A percentile compares a stretch with the other conserved stretches of the same genome.
Evolutionary conservation across 2,113 vertebrate species (phyloP).

Genomic region (Neolamprologus devosi): DNA sequence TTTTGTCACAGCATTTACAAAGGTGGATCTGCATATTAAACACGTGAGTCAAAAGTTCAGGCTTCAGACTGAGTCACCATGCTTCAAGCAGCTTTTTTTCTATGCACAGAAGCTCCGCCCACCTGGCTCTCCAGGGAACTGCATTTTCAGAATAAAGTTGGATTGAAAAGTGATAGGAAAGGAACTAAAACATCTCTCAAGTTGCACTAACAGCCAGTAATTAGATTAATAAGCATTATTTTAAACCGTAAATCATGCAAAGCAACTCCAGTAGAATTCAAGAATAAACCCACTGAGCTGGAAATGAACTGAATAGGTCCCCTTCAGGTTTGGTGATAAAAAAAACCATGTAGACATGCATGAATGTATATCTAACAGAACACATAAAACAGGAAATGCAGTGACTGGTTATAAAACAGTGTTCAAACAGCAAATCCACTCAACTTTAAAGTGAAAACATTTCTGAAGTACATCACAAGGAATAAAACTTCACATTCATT

Average conservation of each 20-base stretch:
- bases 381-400: not conserved
- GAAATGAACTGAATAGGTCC: not conserved
- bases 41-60: not conserved
- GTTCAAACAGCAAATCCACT: not conserved
- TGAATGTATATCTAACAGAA: not conserved
- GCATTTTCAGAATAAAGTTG: not conserved
- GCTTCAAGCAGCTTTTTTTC: not conserved
- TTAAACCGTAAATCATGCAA: not conserved
- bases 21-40: not conserved
- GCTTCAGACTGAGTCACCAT: not conserved
- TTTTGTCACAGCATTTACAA: not conserved
- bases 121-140: not conserved
- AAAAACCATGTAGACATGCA: slow-evolving; percentile 1
- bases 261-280: not conserved
- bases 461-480: not conserved
- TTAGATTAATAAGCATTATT: not conserved
- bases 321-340: not conserved
- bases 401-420: not conserved
- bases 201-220: not conserved
- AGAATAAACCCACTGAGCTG: not conserved
- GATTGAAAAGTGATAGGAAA: not conserved
- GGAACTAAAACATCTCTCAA: not conserved
- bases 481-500: slow-evolving; percentile 1
- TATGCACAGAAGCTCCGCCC: not conserved
- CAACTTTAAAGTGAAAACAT: not conserved